Percentiles rank a stretch among this genome's conserved stretches.
phyloP scores from a whole-genome alignment of 2,113 vertebrate genomes.

The Paramisgurnus dabryanus region DNA sequence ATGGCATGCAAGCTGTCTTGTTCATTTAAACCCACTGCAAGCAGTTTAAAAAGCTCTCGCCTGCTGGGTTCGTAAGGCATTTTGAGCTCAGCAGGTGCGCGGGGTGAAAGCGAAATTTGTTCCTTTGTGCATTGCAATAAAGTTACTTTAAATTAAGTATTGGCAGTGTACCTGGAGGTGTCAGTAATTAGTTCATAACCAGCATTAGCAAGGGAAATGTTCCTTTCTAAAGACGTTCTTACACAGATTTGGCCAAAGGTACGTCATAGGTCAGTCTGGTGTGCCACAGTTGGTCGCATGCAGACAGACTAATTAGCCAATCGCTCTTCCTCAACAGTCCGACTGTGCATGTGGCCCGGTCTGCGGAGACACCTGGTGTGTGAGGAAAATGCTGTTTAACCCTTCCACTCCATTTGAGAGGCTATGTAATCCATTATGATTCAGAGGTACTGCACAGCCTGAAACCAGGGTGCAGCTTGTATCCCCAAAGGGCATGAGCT shows the following conservation, averaged over 20 bases:
- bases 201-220: constrained; percentile 17
- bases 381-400: constrained; percentile 26
- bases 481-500: constrained; percentile 6
- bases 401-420: neutral
- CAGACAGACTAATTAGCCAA: constrained; percentile 40
- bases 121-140: neutral
- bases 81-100: neutral
- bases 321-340: constrained; percentile 25
- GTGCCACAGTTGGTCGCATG: constrained; percentile 20
- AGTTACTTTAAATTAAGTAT: constrained; percentile 1
- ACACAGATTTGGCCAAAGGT: constrained; percentile 20
- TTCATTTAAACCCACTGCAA: constrained; percentile 12
- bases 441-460: constrained; percentile 27
- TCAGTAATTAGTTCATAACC: constrained; percentile 18
- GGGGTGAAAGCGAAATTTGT: neutral
- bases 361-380: neutral
- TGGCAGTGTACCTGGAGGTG: neutral
- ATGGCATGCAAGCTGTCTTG: constrained; percentile 37
- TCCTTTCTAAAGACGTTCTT: constrained; percentile 27
- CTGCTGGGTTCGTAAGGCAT: neutral
- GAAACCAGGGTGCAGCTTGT: neutral
- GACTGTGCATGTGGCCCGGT: neutral
- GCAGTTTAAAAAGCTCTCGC: constrained; percentile 1
- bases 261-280: constrained; percentile 31
- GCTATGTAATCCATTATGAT: constrained; percentile 30